A percentile compares a stretch with the other conserved stretches of the same genome.
Conservation (phyloP, 2,888 invertebrate species). For the Hartigia nigra region DNA sequence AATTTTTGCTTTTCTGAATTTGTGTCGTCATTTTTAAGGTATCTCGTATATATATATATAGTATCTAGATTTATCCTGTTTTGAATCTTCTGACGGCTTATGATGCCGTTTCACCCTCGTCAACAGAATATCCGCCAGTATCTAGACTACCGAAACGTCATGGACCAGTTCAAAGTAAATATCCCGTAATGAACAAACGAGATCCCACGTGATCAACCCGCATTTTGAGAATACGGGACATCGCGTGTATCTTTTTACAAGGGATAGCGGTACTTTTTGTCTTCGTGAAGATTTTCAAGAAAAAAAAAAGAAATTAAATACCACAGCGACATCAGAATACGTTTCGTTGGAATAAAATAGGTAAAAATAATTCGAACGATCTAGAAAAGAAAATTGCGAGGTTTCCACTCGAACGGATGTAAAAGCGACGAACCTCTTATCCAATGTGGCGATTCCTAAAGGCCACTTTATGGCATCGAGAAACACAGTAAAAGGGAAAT, state of each 20-base stretch:
- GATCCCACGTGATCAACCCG: not conserved
- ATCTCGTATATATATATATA: constrained; percentile 28
- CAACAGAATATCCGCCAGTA: not conserved
- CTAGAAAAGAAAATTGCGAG: not conserved
- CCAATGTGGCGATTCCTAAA: not conserved
- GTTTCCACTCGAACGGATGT: not conserved
- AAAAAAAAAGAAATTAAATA: not conserved
- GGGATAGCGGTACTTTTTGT: not conserved
- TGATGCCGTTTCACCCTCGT: constrained; percentile 15
- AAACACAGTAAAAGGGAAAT: not conserved
- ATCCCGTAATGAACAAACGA: not conserved
- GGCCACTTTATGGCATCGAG: not conserved
- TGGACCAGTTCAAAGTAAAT: not conserved
- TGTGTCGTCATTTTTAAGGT: no score
- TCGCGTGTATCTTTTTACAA: not conserved
- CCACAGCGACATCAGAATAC: not conserved
- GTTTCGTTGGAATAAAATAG: not conserved
- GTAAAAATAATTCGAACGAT: not conserved
- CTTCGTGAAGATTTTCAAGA: not conserved
- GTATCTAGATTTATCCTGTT: constrained; percentile 18
- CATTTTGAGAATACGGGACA: not conserved
- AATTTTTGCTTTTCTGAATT: no score
- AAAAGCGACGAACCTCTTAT: not conserved
- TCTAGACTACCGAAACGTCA: not conserved
- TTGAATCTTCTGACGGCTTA: constrained; percentile 17